Base-by-base conservation (phyloP, 2,113 vertebrate species). In the Neodon shergylaensis region DNA sequence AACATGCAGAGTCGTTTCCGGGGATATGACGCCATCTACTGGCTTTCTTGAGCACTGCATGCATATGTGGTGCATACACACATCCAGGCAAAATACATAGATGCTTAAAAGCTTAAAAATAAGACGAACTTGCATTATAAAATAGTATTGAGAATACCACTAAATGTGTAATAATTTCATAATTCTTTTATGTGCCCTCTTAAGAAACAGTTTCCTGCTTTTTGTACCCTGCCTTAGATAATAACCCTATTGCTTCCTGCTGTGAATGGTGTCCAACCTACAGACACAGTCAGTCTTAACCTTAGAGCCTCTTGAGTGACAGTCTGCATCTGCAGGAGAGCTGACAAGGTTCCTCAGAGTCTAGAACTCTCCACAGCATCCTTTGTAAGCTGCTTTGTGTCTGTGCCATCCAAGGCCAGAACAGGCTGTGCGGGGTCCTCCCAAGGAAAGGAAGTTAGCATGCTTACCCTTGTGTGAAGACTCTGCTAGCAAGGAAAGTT, bases 351-450 rank as follows among this genome's bases (percentile, higher is more conserved):
- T 19, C 74, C 13, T 24, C 42, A 66, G 24, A 94, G 44, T 52
- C 42, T 70, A 16, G 58, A 76, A 66, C 65, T 70, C 21, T 94
- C 33, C 3, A 42, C 49, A 66, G 31, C 8, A 88, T 42, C 17
- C 61, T 61, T 47, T 65, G 39, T 47, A 76, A 72, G 49, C 44
- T 58, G 79, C 24, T 61, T 47, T 68, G 73, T 26, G 73, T 73
- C 77, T 82, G 14, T 74, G 39, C 63, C 42, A 78, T 47, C 49
- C 9, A 94, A 92, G 65, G 31, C 77, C 49, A 89, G 92, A 96
- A 82, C 49, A 86, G 24, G 68, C 54, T 26, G 42, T 16, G 28
- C 36, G 88, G 72, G 47, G 63, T n/a, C 5, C 28, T 91, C 17
- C 65, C 24, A 76, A 47, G 3, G 7, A 92, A 88, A 49, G 2